These are phyloP conservation scores for Leucophenga montana DNA, from an alignment of 2,888 invertebrate species.

Conservation along the genomic window DNA sequence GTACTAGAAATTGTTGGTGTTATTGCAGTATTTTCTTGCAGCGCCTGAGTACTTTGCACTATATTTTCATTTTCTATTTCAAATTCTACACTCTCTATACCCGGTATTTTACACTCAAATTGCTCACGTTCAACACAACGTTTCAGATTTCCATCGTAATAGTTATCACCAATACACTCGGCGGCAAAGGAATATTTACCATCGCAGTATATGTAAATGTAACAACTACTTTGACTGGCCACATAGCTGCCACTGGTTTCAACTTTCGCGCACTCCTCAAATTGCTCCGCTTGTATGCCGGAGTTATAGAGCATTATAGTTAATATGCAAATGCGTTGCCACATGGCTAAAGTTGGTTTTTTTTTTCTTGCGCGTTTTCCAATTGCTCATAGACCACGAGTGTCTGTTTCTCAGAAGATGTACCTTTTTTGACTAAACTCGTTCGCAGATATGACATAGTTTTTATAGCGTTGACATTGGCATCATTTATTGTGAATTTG, in stretches of 20 bases:
- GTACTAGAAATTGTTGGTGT: neutral
- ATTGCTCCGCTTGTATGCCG: no score
- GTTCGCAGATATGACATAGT: no score
- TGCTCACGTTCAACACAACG: constrained; percentile 50
- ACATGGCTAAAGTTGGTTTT: no score
- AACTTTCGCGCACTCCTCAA: constrained; percentile 44
- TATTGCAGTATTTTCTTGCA: neutral
- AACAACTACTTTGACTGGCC: constrained; percentile 52
- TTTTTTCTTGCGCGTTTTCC: no score
- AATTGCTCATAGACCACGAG: no score
- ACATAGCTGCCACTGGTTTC: constrained; percentile 46
- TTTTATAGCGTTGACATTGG: no score
- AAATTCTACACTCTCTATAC: constrained; percentile 7
- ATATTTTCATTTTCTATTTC: neutral
- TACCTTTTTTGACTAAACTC: no score
- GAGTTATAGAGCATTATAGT: no score
- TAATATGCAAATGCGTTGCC: no score
- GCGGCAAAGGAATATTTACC: constrained; percentile 56
- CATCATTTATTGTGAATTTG: no score
- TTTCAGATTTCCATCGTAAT: constrained; percentile 49
- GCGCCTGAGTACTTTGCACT: neutral
- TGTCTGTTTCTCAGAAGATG: no score
- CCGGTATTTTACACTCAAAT: constrained; percentile 39
- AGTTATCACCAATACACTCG: constrained; percentile 54
- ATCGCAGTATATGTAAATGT: constrained; percentile 62